Base-by-base conservation (phyloP, 1,140 invertebrate species). In the Meloidogyne floridensis region DNA sequence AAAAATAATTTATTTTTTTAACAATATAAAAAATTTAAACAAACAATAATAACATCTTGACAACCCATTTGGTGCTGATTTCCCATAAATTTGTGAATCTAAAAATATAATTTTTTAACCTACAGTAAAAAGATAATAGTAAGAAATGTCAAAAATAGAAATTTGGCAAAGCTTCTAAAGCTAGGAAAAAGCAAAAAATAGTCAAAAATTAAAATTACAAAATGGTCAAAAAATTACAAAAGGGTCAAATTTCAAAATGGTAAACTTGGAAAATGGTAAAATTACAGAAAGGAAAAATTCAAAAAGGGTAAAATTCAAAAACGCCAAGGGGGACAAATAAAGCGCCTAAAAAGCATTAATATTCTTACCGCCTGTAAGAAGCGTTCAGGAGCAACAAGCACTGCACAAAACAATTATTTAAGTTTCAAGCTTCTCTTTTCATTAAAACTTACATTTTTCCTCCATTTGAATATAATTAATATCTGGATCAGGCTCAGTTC, bases 21-120 rank as follows among this genome's bases (percentile, higher is more conserved):
- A 69, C 0, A 18, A n/a, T n/a, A 6, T 65, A 6, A 13, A 13
- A 54, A 54, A 54, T 1, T 65, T 65, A 47, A 47, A 65, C 59
- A n/a, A n/a, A 65, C 59, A 56, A 54, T 43, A 7, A 74, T 73
- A 51, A 96, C 96, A 91, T 97, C 94, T 91, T 98, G 98, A 88
- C 97, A 99, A 11, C 87, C 87, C 80, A 88, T 85, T 75, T 87
- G 32, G 42, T 80, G 72, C 5, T 69, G n/a, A 72, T 86, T 87
- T 54, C 75, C 84, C 54, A 80, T 86, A 32, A 87, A 84, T 51
- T 85, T 87, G 11, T 74, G 80, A 47, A 89, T 90, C 88, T 82
- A 9, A n/a, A 53, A 80, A 65, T 82, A 82, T 0, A 51, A 69
- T 51, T 15, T 15, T 6, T 32, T 32, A 32, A 79, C 3, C 13